Evolutionary conservation across 2,797 vertebrate genomes (phyloP).

Genomic region (Centropyge bicolor): DNA sequence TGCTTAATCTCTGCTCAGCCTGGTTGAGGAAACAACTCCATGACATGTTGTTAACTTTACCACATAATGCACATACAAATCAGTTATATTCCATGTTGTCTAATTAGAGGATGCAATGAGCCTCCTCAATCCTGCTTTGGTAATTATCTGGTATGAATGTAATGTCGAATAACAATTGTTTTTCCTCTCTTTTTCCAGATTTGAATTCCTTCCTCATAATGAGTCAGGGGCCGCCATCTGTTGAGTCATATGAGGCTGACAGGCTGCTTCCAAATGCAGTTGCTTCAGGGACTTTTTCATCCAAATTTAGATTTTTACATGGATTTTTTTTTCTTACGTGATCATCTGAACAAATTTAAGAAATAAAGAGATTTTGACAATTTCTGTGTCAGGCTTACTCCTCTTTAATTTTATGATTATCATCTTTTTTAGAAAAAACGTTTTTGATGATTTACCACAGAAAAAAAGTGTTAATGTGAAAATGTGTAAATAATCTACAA

Average conservation of each 20-base stretch:
- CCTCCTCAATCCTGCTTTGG: constrained; percentile 16
- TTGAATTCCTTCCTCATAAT: constrained; percentile 44
- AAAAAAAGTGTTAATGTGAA: constrained; percentile 4
- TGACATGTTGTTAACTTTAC: neutral
- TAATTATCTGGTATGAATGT: neutral
- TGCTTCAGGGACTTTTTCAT: constrained; percentile 60
- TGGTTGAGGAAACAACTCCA: neutral
- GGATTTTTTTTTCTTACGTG: constrained; percentile 13
- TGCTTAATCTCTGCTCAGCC: neutral
- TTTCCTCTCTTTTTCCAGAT: constrained; percentile 39
- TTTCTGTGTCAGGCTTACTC: neutral
- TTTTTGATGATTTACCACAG: neutral
- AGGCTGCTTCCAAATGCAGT: constrained; percentile 42
- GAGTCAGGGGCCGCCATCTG: constrained; percentile 61
- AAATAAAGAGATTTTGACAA: constrained; percentile 30
- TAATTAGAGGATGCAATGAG: neutral
- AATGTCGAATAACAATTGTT: constrained; percentile 20
- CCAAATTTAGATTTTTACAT: constrained; percentile 42
- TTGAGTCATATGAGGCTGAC: constrained; percentile 69
- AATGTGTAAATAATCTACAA: neutral
- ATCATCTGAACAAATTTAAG: constrained; percentile 24
- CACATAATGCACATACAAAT: neutral
- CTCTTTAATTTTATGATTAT: neutral
- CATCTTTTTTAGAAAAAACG: neutral
- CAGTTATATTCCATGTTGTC: constrained; percentile 1